Base-by-base conservation (phyloP, 2,113 vertebrate genomes). In the Odocoileus virginianus region DNA sequence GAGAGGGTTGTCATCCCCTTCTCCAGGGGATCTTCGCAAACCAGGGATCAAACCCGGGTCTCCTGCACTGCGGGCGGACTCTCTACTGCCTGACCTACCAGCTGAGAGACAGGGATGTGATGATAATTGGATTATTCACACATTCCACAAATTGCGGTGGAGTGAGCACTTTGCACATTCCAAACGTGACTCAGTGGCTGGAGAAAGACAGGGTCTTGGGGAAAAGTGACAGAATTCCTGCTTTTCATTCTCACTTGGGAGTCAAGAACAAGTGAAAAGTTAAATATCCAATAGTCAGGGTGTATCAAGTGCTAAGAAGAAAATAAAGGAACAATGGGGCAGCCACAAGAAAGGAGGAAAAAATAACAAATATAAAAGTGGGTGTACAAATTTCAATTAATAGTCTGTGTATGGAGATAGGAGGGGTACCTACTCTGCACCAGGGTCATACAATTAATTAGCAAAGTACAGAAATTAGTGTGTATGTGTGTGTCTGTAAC, bases 91-190 rank as follows among this genome's bases (percentile, higher is more conserved):
- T 71, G 19, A 2, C 0, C 67, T 12, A 23, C 19, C 19, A 36
- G n/a, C n/a, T 71, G 64, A 36, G n/a, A 71, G 7, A 19, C 30
- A 4, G 25, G 3, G 55, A 25, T 60, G 4, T 14, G 21, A 14
- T 33, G 45, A 14, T 61, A 43, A 43, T 23, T n/a, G 52, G 9
- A 85, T 91, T 60, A 55, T 40, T 78, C 13, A 19, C 30, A n/a
- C 1, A 14, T 19, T 78, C 61, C 47, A 14, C 36, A 50, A 36
- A 36, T 17, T 52, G 4, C 19, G 21, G 14, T 15, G 0, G 19
- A 64, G 21, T 0, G 1, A 7, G 25, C 40, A 36, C 4, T 43
- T 74, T 16, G 7, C 3, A 13, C 0, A 0, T 78, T 33, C 4
- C 19, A 47, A 5, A 9, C 23, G 8, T 23, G 15, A 21, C 4